A percentile compares a stretch with the other conserved stretches of the same genome.
These are phyloP conservation scores for Eufriesea mexicana DNA, from an alignment of 1,140 invertebrate species.

Conservation along the genomic window DNA sequence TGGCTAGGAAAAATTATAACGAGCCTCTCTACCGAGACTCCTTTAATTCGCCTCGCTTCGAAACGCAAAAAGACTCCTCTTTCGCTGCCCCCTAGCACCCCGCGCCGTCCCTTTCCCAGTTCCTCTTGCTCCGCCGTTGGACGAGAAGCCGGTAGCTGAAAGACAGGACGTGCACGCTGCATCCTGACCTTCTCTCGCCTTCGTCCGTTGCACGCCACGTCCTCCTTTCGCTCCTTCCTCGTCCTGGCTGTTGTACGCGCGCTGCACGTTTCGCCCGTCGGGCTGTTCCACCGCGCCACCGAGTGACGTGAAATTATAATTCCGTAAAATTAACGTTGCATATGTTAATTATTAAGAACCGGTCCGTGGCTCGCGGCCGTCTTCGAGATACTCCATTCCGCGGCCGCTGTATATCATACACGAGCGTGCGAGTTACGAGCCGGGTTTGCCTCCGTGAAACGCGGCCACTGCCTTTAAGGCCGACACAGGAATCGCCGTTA, in stretches of 20 bases:
- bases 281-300: conserved; percentile 40
- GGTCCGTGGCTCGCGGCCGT: conserved; percentile 61
- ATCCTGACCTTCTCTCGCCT: conserved; percentile 30
- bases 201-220: conserved; percentile 44
- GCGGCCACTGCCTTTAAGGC: neutral
- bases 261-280: conserved; percentile 58
- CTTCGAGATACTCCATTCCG: conserved; percentile 51
- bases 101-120: neutral
- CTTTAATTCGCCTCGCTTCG: neutral
- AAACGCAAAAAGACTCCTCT: conserved; percentile 9
- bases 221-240: conserved; percentile 40
- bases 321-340: conserved; percentile 80
- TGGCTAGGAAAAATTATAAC: conserved; percentile 44
- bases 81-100: neutral
- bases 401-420: neutral
- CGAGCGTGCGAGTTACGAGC: conserved; percentile 42
- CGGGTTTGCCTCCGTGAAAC: conserved; percentile 1
- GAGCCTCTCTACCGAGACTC: conserved; percentile 23
- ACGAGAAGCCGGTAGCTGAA: conserved; percentile 35
- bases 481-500: neutral
- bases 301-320: conserved; percentile 78
- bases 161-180: conserved; percentile 33
- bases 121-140: neutral
- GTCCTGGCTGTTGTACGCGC: neutral
- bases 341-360: conserved; percentile 79